Evolutionary conservation across 2,797 vertebrate genomes (phyloP).

Genomic region (Microtus californicus): DNA sequence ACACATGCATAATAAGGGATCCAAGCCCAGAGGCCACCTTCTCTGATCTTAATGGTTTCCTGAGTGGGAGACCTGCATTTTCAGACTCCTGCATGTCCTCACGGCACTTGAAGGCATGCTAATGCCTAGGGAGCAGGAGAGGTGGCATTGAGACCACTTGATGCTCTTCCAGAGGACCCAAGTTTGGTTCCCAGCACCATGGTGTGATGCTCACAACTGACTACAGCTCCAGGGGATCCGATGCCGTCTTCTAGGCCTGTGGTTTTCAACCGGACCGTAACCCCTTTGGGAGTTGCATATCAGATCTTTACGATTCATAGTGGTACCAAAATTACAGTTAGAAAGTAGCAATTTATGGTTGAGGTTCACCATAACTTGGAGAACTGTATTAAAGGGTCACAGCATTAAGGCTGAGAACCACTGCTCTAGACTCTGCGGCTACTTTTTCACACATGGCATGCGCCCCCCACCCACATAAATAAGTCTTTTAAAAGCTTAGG

Average conservation of each 20-base stretch:
- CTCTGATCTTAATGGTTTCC: neutral
- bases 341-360: neutral
- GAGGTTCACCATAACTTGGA: neutral
- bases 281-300: too few species aligned
- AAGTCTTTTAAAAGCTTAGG: neutral
- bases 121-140: neutral
- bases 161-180: neutral
- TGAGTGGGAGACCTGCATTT: neutral
- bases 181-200: neutral
- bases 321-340: neutral
- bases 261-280: neutral
- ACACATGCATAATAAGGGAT: neutral
- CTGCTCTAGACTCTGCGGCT: neutral
- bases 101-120: neutral
- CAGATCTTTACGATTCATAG: neutral
- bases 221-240: neutral
- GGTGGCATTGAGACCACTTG: too few species aligned
- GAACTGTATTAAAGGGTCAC: too few species aligned
- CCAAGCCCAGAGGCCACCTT: neutral
- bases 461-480: neutral
- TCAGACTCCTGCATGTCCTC: neutral
- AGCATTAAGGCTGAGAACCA: neutral
- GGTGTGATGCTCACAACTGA: neutral
- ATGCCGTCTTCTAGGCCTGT: neutral
- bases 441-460: neutral